Base-by-base conservation (phyloP, 2,113 vertebrate genomes). In the Pelmatolapia mariae region DNA sequence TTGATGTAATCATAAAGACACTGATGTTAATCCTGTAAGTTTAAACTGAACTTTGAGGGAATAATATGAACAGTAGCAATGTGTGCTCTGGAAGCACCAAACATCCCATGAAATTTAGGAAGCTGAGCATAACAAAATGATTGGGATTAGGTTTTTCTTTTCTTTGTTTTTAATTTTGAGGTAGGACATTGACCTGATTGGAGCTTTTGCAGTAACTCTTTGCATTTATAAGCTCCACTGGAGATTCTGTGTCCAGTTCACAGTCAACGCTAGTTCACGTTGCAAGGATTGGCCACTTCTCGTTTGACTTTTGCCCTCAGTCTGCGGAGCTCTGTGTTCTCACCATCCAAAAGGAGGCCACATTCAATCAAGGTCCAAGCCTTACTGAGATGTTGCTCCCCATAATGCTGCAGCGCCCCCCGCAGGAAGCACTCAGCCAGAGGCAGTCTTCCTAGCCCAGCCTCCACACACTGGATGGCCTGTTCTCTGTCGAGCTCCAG, bases 331-430 rank as follows among this genome's bases (percentile, higher is more conserved):
- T 97, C 97, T 1, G 93, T 0, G 24, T 97, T 96, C 43, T 92
- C 90, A 5, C 91, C 86, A 68, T 97, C 97, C 81, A 98, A 90
- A 40, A 92, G 82, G 1, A 99, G 96, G 54, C 98, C 98, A 0
- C 83, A 96, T 85, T 97, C 97, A 0, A 95, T 95, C 4, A 97
- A 91, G 0, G 89, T 92, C 98, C 98, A 98, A 31, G 98, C 97
- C 59, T 97, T 97, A 4, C 94, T 86, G 0, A 97, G 96, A 79
- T 92, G 95, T 63, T 92, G 96, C 56, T 97, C 96, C 22, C 97
- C 96, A 6, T 97, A 97, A 59, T 94, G 88, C 68, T 16, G 82
- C 12, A 96, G 96, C 0, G 97, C 97, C 1, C 91, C 89, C 31
- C 40, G 92, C 52, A 97, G 95, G 85, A 98, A 97, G 2, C 94